These are phyloP conservation scores for Drosophila bocqueti DNA, from an alignment of 1,140 invertebrate genomes.

Conservation along the genomic window DNA sequence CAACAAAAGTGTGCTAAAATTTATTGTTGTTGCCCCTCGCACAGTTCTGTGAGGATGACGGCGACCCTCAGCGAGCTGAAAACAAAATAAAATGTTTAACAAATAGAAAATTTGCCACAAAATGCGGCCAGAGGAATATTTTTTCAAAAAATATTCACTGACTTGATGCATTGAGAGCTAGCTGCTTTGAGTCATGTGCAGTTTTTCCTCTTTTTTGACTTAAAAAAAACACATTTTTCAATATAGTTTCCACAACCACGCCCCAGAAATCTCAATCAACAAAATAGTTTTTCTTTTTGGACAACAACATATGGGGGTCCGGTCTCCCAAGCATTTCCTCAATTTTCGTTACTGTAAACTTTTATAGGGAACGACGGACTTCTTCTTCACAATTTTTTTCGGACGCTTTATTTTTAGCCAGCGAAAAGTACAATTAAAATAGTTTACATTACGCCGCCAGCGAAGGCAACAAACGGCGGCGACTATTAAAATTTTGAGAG, in stretches of 20 bases:
- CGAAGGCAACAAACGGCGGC: conserved; percentile 25
- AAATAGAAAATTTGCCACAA: conserved; percentile 38
- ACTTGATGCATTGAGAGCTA: conserved; percentile 25
- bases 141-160: conserved; percentile 19
- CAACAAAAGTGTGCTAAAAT: conserved; percentile 63
- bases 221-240: conserved; percentile 4
- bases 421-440: conserved; percentile 77
- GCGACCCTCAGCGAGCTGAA: conserved; percentile 24
- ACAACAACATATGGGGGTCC: conserved; percentile 24
- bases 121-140: conserved; percentile 14
- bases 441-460: conserved; percentile 65
- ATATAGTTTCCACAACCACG: conserved; percentile 4
- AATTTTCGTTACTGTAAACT: conserved; percentile 47
- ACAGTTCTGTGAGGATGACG: conserved; percentile 16
- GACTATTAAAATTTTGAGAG: conserved; percentile 66
- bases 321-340: conserved; percentile 25
- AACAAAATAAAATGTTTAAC: conserved; percentile 31
- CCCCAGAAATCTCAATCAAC: conserved; percentile 44
- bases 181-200: conserved; percentile 22
- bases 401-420: conserved; percentile 63
- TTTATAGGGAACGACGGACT: conserved; percentile 42
- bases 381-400: conserved; percentile 8
- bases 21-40: conserved; percentile 50
- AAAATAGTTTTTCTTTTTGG: conserved; percentile 26
- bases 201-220: conserved; percentile 2